These are phyloP conservation scores for Spheniscus mendiculus DNA, from an alignment of 2,113 vertebrate species.

Conservation along the genomic window DNA sequence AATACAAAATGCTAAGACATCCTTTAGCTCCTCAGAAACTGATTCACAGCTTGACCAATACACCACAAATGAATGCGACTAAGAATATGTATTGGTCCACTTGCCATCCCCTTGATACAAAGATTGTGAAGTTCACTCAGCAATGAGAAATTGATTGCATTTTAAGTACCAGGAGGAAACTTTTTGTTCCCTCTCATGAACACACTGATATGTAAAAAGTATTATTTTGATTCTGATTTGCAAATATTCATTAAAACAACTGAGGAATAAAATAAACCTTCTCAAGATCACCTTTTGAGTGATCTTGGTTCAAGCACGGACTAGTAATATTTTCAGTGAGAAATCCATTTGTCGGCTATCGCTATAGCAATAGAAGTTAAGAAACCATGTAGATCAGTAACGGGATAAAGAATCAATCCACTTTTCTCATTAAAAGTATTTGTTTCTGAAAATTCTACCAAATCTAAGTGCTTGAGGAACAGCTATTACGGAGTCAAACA, in stretches of 20 bases:
- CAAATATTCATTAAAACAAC: not conserved
- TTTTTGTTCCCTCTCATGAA: not conserved
- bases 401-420: not conserved
- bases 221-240: not conserved
- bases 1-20: not conserved
- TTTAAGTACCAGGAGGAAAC: not conserved
- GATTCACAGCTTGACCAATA: not conserved
- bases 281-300: not conserved
- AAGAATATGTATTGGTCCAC: not conserved
- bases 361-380: not conserved
- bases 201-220: not conserved
- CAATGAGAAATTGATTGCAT: not conserved
- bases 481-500: not conserved
- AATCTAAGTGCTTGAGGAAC: not conserved
- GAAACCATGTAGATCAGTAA: rapidly evolving
- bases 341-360: not conserved
- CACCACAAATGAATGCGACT: not conserved
- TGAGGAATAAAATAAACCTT: not conserved
- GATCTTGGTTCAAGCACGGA: not conserved
- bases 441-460: not conserved
- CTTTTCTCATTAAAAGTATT: not conserved
- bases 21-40: not conserved
- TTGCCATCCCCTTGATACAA: not conserved
- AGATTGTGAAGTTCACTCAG: not conserved
- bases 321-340: not conserved